Evolutionary conservation across 1,140 invertebrate genomes (phyloP).

Genomic region (Bombus impatiens): DNA sequence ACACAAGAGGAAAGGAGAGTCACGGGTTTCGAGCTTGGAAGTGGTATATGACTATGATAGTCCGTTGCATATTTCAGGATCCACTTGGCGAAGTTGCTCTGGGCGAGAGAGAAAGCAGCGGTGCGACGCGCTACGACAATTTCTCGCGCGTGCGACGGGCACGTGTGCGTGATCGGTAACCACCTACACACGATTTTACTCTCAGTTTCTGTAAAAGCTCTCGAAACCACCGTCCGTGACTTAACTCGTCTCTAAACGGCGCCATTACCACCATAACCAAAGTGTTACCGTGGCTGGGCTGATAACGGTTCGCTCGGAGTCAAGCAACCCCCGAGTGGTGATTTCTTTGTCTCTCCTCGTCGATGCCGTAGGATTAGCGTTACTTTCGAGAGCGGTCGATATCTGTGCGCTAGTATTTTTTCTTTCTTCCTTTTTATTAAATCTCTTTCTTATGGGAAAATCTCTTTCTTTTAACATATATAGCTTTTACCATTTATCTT

Average conservation of each 20-base stretch:
- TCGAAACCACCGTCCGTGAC: constrained; percentile 18
- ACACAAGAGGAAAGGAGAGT: constrained; percentile 37
- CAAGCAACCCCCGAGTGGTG: background rate
- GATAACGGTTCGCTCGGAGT: background rate
- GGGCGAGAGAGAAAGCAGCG: constrained; percentile 11
- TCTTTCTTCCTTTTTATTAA: background rate
- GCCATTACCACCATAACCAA: constrained; percentile 41
- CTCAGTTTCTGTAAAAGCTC: constrained; percentile 49
- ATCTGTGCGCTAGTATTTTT: background rate
- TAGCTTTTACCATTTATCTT: background rate
- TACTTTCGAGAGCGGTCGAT: background rate
- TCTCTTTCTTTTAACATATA: background rate
- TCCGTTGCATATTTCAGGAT: constrained; percentile 70
- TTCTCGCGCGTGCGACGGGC: background rate
- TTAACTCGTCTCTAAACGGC: constrained; percentile 32
- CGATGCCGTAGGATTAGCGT: background rate
- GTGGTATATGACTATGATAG: constrained; percentile 66
- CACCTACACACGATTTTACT: constrained; percentile 21
- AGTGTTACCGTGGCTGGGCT: constrained; percentile 4
- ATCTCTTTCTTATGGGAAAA: background rate
- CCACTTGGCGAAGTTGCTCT: constrained; percentile 45
- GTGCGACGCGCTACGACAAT: constrained; percentile 4
- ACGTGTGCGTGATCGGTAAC: constrained; percentile 9
- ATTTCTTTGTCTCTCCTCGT: background rate
- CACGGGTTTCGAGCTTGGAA: constrained; percentile 60